Evolutionary conservation across 1,140 invertebrate species (phyloP), one percentile per base, ranked within the genome.

Genomic region (Heliconius hermathena): DNA sequence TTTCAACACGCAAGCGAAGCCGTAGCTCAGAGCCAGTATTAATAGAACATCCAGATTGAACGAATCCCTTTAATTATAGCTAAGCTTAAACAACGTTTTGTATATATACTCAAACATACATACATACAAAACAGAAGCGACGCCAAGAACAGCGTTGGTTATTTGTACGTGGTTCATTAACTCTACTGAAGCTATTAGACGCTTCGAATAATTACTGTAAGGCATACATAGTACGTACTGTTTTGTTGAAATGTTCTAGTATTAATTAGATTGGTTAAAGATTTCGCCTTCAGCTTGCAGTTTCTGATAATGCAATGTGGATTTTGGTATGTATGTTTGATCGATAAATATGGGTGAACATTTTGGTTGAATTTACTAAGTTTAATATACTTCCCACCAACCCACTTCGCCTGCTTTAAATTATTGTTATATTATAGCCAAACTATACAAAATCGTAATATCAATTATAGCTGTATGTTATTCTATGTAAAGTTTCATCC

Each of bases 231-330:
- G 49, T 20, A 52, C 18, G 8, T 52, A 52, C 49, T 52, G 49
- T 52, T 52, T 52, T 52, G 49, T 52, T 52, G 49, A 52, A 52
- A 52, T 52, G 49, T 52, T 52, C 49, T 16, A 20, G 18, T 57
- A 57, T 57, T 57, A 57, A 57, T 57, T 57, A 22, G 54, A 57
- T 57, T 57, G 54, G 54, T 57, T 57, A 57, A 57, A 57, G 54
- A 57, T 57, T 57, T 57, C n/a, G n/a, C 54, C 54, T 57, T 52
- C 18, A 52, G 49, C 49, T 8, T 57, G 54, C 54, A 57, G 54
- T 11, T 57, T 57, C 20, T 22, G n/a, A 22, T 57, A 22, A 22
- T 57, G 8, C 11, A 0, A 20, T 22, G 8, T 52, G 8, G 49
- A 52, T 57, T n/a, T 57, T 57, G 8, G 20, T 57, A 57, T 57